phyloP scores from a whole-genome alignment of 2,113 vertebrate species.

The Dascyllus trimaculatus region DNA sequence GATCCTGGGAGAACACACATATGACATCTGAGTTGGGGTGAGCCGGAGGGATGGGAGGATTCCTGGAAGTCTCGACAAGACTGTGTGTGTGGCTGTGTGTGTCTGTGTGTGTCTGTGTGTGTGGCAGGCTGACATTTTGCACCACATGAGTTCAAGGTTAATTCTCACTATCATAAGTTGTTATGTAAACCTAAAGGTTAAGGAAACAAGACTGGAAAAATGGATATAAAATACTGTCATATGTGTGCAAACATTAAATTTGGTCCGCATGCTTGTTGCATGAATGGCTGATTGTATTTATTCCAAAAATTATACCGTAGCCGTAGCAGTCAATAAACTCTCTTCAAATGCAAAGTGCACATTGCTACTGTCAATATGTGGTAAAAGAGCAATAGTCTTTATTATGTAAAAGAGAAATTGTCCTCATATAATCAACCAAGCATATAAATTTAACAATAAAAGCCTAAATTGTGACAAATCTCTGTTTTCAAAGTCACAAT shows the following conservation, averaged over 20 bases:
- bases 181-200: constrained; percentile 6
- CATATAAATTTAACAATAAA: too few relatives aligned
- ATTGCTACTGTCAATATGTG: neutral
- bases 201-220: neutral
- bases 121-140: constrained; percentile 16
- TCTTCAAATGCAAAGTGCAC: neutral
- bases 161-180: constrained; percentile 5
- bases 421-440: too few relatives aligned
- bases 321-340: neutral
- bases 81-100: constrained; percentile 32
- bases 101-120: neutral
- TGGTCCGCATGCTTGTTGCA: neutral
- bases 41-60: constrained; percentile 60
- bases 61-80: constrained; percentile 40
- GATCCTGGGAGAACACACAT: constrained; percentile 83
- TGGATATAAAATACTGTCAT: neutral
- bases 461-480: neutral
- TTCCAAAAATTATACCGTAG: neutral
- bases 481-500: neutral
- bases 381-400: neutral
- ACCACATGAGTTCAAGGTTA: constrained; percentile 21
- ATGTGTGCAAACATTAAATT: neutral
- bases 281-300: neutral
- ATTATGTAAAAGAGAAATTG: too few relatives aligned
- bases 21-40: constrained; percentile 88